phyloP scores from a whole-genome alignment of 2,797 vertebrate species.

The Catostomus latipinnis region DNA sequence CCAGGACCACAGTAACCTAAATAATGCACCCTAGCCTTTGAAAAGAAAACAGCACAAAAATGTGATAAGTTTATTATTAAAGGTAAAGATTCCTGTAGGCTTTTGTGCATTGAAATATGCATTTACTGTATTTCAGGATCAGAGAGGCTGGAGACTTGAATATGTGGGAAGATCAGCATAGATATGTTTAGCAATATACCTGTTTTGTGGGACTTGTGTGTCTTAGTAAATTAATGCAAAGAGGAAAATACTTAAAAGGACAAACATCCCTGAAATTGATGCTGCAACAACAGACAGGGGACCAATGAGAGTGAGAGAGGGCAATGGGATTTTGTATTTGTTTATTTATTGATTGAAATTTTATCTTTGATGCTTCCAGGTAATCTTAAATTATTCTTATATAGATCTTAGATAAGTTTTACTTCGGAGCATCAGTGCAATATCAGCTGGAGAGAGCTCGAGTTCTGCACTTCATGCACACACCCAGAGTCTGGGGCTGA shows the following conservation, averaged over 20 bases:
- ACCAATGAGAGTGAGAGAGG: neutral
- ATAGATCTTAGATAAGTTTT: neutral
- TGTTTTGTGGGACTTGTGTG: neutral
- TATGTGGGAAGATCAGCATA: neutral
- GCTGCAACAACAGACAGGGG: neutral
- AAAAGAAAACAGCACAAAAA: neutral
- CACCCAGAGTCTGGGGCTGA: conserved; percentile 12
- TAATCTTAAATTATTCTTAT: neutral
- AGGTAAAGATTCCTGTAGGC: neutral
- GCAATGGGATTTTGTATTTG: neutral
- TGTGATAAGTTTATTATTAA: neutral
- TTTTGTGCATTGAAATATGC: neutral
- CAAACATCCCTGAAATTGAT: neutral
- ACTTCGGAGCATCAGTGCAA: neutral
- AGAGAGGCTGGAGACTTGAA: neutral
- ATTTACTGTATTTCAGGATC: neutral
- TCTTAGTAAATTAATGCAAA: neutral
- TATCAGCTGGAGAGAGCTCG: neutral
- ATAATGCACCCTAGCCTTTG: neutral
- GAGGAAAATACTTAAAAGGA: neutral
- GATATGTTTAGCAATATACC: neutral
- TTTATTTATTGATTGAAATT: neutral
- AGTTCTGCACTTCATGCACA: conserved; percentile 16
- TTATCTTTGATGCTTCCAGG: neutral
- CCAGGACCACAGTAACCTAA: neutral